Percentiles rank a stretch among this genome's conserved stretches.
These are phyloP conservation scores for Mantis religiosa DNA, from an alignment of 2,888 invertebrate species.

Conservation along the genomic window DNA sequence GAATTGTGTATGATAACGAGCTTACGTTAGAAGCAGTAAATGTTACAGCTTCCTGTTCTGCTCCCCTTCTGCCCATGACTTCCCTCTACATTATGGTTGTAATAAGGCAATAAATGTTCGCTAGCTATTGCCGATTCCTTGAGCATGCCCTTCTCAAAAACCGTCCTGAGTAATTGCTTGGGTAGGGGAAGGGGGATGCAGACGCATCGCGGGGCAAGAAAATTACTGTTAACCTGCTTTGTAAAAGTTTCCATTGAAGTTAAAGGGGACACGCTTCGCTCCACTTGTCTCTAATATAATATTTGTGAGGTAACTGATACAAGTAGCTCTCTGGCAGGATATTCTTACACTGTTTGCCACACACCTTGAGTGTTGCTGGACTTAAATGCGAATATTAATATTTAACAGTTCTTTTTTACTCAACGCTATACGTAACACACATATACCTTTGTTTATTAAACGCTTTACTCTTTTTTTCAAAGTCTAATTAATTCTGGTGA, in stretches of 20 bases:
- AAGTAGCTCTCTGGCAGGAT: too few relatives aligned
- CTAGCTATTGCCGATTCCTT: background rate
- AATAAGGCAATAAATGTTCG: background rate
- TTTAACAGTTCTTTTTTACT: too few relatives aligned
- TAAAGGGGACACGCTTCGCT: background rate
- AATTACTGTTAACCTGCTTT: background rate
- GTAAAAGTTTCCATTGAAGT: background rate
- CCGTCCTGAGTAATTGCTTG: background rate
- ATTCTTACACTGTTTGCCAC: too few relatives aligned
- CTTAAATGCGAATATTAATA: too few relatives aligned
- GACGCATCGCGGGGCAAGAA: background rate
- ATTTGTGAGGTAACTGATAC: too few relatives aligned
- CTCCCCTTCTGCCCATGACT: background rate
- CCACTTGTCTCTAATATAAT: too few relatives aligned
- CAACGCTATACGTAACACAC: too few relatives aligned
- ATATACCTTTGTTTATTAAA: too few relatives aligned
- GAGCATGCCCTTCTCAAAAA: background rate
- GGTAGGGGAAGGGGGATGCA: background rate
- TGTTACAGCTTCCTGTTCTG: background rate
- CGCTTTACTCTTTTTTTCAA: too few relatives aligned
- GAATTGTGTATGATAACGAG: background rate
- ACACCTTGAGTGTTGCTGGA: too few relatives aligned
- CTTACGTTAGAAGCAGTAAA: background rate
- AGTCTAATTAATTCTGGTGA: too few relatives aligned
- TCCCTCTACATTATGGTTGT: background rate